A percentile compares a stretch with the other conserved stretches of the same genome.
Evolutionary conservation across 2,888 invertebrate species (phyloP).

Genomic region (Drosophila meridiana): DNA sequence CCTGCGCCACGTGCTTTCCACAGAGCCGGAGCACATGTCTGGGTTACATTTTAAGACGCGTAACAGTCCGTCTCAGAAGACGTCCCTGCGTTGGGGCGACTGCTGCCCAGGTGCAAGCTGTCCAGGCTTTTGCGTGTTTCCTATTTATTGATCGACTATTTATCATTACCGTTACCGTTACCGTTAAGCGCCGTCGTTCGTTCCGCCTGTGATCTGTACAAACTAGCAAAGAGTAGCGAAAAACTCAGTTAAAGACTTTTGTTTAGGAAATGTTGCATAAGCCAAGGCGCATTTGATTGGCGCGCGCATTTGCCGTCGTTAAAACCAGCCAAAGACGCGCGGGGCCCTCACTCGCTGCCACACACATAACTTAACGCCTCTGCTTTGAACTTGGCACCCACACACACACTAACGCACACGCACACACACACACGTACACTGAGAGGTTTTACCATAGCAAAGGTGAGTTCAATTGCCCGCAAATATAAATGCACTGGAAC

Average conservation of each 20-base stretch:
- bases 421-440: slow-evolving; percentile 12
- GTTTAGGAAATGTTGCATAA: slow-evolving; percentile 78
- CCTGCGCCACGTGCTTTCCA: slow-evolving; percentile 60
- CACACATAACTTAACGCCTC: slow-evolving; percentile 59
- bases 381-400: slow-evolving; percentile 72
- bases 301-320: slow-evolving; percentile 71
- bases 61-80: slow-evolving; percentile 98
- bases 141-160: slow-evolving; percentile 16
- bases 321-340: slow-evolving; percentile 39
- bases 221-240: slow-evolving; percentile 30
- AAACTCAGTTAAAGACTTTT: slow-evolving; percentile 21
- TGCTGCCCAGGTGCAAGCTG: slow-evolving; percentile 87
- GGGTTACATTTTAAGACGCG: slow-evolving; percentile 97
- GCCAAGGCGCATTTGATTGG: slow-evolving; percentile 78
- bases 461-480: slow-evolving; percentile 71
- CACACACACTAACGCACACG: slow-evolving; percentile 10
- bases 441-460: slow-evolving; percentile 34
- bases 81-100: slow-evolving; percentile 98
- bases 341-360: slow-evolving; percentile 24
- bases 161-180: neutral
- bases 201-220: slow-evolving; percentile 43
- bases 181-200: slow-evolving; percentile 9
- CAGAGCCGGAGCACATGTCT: slow-evolving; percentile 91
- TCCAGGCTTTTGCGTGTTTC: slow-evolving; percentile 8
- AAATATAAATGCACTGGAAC: slow-evolving; percentile 54